Evolutionary conservation across 2,797 vertebrate genomes (phyloP).

Genomic region (Cyclopterus lumpus): DNA sequence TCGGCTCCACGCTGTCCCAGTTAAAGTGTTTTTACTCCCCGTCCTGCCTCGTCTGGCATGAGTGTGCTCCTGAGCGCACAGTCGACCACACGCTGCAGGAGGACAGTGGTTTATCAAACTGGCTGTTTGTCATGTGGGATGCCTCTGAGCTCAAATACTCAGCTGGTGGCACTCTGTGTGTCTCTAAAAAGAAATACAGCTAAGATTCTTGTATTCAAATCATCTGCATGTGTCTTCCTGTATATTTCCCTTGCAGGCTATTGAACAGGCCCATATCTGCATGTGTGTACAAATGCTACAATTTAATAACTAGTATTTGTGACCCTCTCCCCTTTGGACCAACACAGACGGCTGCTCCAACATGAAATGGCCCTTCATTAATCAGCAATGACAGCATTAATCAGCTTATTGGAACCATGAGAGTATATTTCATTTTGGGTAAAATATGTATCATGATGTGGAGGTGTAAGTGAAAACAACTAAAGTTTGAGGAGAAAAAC

Average conservation of each 20-base stretch:
- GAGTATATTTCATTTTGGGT: not conserved
- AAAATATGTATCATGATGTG: not conserved
- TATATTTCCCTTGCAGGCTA: not conserved
- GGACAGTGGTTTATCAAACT: conserved; percentile 60
- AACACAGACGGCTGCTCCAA: conserved; percentile 31
- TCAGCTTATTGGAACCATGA: conserved; percentile 17
- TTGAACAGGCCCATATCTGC: not conserved
- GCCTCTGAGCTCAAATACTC: conserved; percentile 35
- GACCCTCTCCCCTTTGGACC: not conserved
- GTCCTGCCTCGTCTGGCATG: conserved; percentile 76
- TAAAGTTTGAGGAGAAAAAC: not conserved
- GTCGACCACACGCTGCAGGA: conserved; percentile 75
- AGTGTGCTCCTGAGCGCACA: conserved; percentile 74
- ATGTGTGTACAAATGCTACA: conserved; percentile 6
- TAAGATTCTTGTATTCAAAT: not conserved
- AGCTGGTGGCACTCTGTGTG: conserved; percentile 25
- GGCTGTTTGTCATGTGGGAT: conserved; percentile 34
- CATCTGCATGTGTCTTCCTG: not conserved
- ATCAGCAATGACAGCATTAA: conserved; percentile 51
- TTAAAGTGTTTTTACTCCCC: conserved; percentile 77
- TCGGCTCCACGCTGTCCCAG: conserved; percentile 70
- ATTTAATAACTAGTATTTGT: conserved; percentile 11
- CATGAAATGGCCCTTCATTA: conserved; percentile 38
- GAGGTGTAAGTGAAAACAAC: not conserved
- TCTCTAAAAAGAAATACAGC: not conserved